phyloP scores from a whole-genome alignment of 2,888 invertebrate genomes.

The Lepidocyrtoides sp. region DNA sequence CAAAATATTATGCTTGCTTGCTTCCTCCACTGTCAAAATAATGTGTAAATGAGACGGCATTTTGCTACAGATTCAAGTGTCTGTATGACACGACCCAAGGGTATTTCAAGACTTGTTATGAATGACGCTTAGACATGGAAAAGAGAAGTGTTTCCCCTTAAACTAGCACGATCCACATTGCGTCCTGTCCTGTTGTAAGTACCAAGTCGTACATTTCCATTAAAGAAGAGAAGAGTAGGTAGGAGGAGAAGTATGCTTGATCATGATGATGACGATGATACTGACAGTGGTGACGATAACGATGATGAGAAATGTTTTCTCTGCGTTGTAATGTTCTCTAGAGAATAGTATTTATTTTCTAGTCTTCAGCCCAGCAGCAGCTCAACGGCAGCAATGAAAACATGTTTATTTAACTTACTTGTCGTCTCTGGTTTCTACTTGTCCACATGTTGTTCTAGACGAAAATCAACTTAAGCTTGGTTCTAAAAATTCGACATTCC shows the following conservation, averaged over 20 bases:
- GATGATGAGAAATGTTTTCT: constrained; percentile 44
- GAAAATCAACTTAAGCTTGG: background rate
- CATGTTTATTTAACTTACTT: background rate
- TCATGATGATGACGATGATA: constrained; percentile 27
- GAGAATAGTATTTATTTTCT: constrained; percentile 33
- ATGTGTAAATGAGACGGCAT: constrained; percentile 57
- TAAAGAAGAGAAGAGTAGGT: background rate
- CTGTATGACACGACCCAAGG: constrained; percentile 63
- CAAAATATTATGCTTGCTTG: constrained; percentile 4
- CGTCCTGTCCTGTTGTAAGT: background rate
- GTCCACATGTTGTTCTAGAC: background rate
- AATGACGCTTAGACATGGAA: constrained; percentile 59
- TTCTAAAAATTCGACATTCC: background rate
- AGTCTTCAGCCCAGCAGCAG: background rate
- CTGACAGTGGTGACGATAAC: constrained; percentile 22
- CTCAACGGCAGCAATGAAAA: constrained; percentile 28
- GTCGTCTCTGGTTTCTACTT: background rate
- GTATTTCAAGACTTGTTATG: constrained; percentile 49
- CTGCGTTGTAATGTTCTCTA: constrained; percentile 17
- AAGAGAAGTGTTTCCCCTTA: background rate
- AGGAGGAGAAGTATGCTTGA: background rate
- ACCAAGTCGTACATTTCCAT: background rate
- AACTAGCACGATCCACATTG: constrained; percentile 5
- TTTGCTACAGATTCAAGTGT: constrained; percentile 55
- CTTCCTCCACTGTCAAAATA: constrained; percentile 56